phyloP scores from a whole-genome alignment of 2,888 invertebrate species.

The Erebia palarica region DNA sequence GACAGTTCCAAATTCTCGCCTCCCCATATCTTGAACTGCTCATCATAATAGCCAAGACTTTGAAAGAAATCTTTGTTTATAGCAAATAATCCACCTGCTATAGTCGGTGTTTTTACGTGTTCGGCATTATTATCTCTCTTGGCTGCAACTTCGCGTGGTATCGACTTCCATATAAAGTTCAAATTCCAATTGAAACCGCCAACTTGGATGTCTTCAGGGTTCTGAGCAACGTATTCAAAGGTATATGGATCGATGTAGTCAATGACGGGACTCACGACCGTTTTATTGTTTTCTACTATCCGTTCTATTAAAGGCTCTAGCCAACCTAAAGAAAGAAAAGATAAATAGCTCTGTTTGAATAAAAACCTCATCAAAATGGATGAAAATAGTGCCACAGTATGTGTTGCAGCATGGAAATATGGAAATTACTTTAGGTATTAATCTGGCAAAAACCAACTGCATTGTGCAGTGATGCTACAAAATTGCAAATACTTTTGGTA shows the following conservation, averaged over 20 bases:
- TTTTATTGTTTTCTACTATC: constrained; percentile 87
- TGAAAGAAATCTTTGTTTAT: constrained; percentile 95
- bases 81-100: constrained; percentile 98
- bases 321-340: constrained; percentile 85
- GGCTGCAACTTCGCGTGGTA: constrained; percentile 91
- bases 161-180: constrained; percentile 97
- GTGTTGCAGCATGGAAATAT: too few species aligned
- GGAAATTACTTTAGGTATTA: too few species aligned
- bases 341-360: not conserved
- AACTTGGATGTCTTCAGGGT: constrained; percentile 88
- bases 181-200: constrained; percentile 96
- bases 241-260: constrained; percentile 95
- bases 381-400: too few species aligned
- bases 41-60: constrained; percentile 96
- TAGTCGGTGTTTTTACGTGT: constrained; percentile 95
- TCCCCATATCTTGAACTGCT: constrained; percentile 99
- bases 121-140: constrained; percentile 89
- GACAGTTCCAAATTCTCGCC: constrained; percentile 98
- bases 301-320: constrained; percentile 93
- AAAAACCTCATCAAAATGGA: too few species aligned
- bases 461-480: too few species aligned
- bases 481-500: too few species aligned
- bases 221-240: constrained; percentile 91
- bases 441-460: too few species aligned
- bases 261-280: constrained; percentile 95